A percentile compares a stretch with the other conserved stretches of the same genome.
Conservation (phyloP, 92 coral and sea anemone species). For the Bergia sp. region DNA sequence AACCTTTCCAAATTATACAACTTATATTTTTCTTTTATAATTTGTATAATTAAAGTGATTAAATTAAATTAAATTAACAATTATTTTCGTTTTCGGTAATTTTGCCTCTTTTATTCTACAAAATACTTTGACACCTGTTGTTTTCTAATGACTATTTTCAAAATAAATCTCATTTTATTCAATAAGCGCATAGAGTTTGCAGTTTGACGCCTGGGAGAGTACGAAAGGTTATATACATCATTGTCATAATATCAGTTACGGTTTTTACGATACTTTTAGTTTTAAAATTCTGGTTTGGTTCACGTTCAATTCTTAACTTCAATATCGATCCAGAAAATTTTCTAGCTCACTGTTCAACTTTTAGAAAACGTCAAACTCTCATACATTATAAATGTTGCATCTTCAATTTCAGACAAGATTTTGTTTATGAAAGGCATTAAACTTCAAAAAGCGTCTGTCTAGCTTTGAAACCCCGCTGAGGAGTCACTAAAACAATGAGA, state of each 20-base stretch:
- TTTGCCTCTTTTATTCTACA: too few species aligned
- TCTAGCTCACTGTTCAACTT: not conserved
- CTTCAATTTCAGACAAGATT: not conserved
- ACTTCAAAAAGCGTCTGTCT: slow-evolving; percentile 35
- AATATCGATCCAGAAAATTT: not conserved
- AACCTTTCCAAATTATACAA: too few species aligned
- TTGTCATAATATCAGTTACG: not conserved
- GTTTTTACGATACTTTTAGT: not conserved
- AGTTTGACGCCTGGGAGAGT: not conserved
- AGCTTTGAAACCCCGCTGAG: not conserved
- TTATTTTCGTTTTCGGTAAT: too few species aligned
- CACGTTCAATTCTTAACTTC: not conserved
- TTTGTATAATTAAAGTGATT: too few species aligned
- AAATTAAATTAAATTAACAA: too few species aligned
- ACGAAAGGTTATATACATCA: not conserved
- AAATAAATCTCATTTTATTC: not conserved
- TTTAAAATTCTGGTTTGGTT: not conserved
- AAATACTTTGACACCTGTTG: not conserved
- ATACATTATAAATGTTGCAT: slow-evolving; percentile 1
- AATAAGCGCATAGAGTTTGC: not conserved
- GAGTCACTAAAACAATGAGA: not conserved
- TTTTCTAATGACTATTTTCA: not conserved
- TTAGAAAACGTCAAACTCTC: not conserved
- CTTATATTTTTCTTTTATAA: too few species aligned
- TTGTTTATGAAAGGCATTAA: slow-evolving; percentile 25